These are phyloP conservation scores for Saguinus midas DNA, from an alignment of 2,113 vertebrate species.

Conservation along the genomic window DNA sequence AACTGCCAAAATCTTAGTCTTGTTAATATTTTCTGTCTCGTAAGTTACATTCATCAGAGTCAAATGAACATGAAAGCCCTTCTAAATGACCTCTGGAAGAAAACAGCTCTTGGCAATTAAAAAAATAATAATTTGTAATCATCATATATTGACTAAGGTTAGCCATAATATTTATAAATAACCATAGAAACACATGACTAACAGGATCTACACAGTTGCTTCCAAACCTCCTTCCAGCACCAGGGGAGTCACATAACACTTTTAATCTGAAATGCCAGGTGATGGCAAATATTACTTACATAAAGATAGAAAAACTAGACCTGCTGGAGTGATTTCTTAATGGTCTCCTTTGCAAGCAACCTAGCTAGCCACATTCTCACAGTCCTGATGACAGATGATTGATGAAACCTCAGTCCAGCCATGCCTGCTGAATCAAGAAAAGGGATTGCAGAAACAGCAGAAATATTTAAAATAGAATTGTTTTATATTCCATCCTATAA, in stretches of 20 bases:
- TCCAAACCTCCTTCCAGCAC: slow-evolving; percentile 72
- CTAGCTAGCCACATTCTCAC: background rate
- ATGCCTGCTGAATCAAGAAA: slow-evolving; percentile 56
- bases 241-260: slow-evolving; percentile 61
- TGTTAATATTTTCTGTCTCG: slow-evolving; percentile 54
- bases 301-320: slow-evolving; percentile 64
- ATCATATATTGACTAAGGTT: slow-evolving; percentile 74
- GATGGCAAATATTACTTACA: slow-evolving; percentile 58
- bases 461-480: slow-evolving; percentile 54
- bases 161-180: slow-evolving; percentile 80
- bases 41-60: slow-evolving; percentile 68
- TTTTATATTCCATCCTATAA: slow-evolving; percentile 50
- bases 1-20: slow-evolving; percentile 41
- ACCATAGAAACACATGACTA: slow-evolving; percentile 79
- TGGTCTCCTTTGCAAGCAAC: slow-evolving; percentile 40
- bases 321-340: slow-evolving; percentile 35
- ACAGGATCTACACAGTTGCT: slow-evolving; percentile 68
- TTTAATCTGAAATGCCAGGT: slow-evolving; percentile 66
- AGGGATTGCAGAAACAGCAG: slow-evolving; percentile 54
- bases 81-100: slow-evolving; percentile 73
- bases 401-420: slow-evolving; percentile 67
- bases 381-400: slow-evolving; percentile 43
- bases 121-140: slow-evolving; percentile 75
- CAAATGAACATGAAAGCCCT: slow-evolving; percentile 64
- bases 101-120: slow-evolving; percentile 78